Base-by-base conservation (phyloP, 2,113 vertebrate genomes). In the Jacana jacana region DNA sequence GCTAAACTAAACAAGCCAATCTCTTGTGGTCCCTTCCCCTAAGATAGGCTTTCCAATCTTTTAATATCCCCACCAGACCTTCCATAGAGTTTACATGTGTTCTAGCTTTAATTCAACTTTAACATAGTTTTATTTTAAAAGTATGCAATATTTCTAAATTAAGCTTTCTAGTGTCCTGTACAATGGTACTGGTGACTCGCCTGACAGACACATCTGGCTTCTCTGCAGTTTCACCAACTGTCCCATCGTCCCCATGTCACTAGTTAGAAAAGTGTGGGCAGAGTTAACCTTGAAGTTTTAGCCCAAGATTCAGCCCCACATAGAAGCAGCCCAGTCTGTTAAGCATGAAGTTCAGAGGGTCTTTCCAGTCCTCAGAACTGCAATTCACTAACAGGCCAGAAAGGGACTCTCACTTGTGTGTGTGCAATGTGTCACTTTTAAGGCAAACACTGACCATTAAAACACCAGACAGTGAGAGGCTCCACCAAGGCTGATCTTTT, bases 1-100 rank as follows among this genome's bases (percentile, higher is more conserved):
- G 83, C 84, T 96, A 95, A 96, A 79, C 81, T 87, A 95, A 97
- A 96, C 94, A 97, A 96, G 83, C 65, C 91, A 91, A 93, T 93
- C 83, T 96, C 91, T 88, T 82, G 54, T 57, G 85, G 78, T 85
- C 83, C 84, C 93, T 96, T 95, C 91, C 89, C 93, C 82, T 73
- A 96, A 93, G 89, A 96, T 52, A 94, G 91, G 54, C 39, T 95
- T 95, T 94, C 86, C 87, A 61, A 79, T 65, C 94, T 88, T 94
- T 95, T 96, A 91, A 92, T 89, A 95, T 37, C 70, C 71, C 40
- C 25, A 10, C 61, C 68, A 84, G 66, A 79, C 33, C 86, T 96
- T 92, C 77, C 81, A 63, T 63, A 84, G 58, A 60, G 39, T 52
- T 72, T 79, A 37, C 27, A 7, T 52, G 23, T 72, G 35, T 73